Base-by-base conservation (phyloP, 2,888 invertebrate species). In the Zelleria hepariella region DNA sequence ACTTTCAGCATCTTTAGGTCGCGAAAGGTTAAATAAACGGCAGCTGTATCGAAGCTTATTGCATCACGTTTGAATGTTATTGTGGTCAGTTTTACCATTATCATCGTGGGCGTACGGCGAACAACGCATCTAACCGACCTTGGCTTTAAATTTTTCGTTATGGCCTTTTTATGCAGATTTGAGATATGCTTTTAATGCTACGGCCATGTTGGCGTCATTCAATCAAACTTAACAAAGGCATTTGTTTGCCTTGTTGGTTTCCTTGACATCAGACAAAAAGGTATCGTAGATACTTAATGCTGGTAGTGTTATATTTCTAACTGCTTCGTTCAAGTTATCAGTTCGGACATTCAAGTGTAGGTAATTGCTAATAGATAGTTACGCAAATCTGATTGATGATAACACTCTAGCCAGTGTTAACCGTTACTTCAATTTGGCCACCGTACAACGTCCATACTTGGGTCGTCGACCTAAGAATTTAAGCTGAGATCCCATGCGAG, bases 321-420 rank as follows among this genome's bases (percentile, higher is more conserved):
- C 66, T 70, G 70, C 66, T 68, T 66, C 78, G 81, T 82, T 79
- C 81, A 78, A 66, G 65, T 65, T 68, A 70, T 63, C 69, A 72
- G 75, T 70, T 75, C 73, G 73, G 75, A 74, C 75, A 69, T 67
- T 68, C 72, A 69, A 75, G 72, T 77, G 75, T 69, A 67, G 73
- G 78, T 82, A 84, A 85, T 84, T 83, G 82, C 77, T 80, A 82
- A 79, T 78, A 81, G 75, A 84, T 84, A 76, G 84, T 87, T 87
- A 85, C 82, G 85, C 84, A 86, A 85, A 86, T 81, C 84, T 86
- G 86, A 87, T 86, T 78, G 82, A 86, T 82, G 88, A 86, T 87
- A 82, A 86, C 81, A 74, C 85, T 82, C 79, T 70, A 70, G 60
- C 67, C 68, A 65, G 66, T 69, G 61, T 66, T 73, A 79, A 79